These are phyloP conservation scores for Apamea sordens DNA, from an alignment of 2,888 invertebrate genomes.

Conservation along the genomic window DNA sequence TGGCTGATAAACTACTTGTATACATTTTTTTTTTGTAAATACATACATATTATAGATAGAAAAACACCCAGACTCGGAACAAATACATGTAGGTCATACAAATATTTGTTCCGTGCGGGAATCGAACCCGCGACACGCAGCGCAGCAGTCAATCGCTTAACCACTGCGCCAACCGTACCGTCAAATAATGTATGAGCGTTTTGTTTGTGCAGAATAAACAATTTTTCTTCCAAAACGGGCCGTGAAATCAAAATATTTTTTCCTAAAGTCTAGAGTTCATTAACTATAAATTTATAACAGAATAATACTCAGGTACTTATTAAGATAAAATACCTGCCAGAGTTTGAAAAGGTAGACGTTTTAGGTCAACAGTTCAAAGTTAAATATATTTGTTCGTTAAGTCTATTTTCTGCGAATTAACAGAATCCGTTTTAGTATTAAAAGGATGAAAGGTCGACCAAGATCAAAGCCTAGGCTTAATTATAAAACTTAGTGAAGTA, in stretches of 20 bases:
- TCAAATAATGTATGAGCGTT: too few relatives aligned
- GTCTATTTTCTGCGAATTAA: slow-evolving; percentile 9
- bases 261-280: slow-evolving; percentile 1
- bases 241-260: not conserved
- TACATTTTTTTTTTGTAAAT: too few relatives aligned
- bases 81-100: too few relatives aligned
- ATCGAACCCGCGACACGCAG: too few relatives aligned
- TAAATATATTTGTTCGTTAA: slow-evolving; percentile 5
- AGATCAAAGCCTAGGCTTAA: slow-evolving; percentile 18
- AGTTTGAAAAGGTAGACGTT: slow-evolving; percentile 19
- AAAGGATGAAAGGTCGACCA: slow-evolving; percentile 1
- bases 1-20: too few relatives aligned
- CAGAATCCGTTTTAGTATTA: not conserved
- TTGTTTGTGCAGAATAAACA: too few relatives aligned
- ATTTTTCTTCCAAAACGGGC: not conserved
- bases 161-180: too few relatives aligned
- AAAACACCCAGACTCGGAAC: too few relatives aligned
- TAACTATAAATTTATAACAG: slow-evolving; percentile 18
- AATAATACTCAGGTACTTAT: not conserved
- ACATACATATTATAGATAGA: too few relatives aligned
- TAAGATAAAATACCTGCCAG: not conserved
- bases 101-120: too few relatives aligned
- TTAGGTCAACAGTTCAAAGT: slow-evolving; percentile 19
- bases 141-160: too few relatives aligned
- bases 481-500: slow-evolving; percentile 1